phyloP scores from a whole-genome alignment of 1,140 invertebrate species.

The Drepana arcuata region DNA sequence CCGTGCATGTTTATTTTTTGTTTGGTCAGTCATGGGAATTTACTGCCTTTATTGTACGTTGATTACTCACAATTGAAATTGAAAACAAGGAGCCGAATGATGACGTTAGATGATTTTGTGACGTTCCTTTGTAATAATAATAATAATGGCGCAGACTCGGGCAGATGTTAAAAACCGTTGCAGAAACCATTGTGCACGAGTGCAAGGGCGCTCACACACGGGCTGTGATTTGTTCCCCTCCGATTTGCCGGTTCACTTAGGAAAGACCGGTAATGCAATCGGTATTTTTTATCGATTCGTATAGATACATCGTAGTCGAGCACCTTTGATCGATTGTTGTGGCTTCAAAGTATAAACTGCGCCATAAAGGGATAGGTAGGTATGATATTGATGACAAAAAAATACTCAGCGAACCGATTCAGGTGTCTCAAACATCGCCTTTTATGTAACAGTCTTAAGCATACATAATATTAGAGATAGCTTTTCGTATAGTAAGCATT shows the following conservation, averaged over 20 bases:
- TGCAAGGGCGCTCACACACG: slow-evolving; percentile 30
- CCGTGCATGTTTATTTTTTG: slow-evolving; percentile 19
- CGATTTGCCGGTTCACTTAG: slow-evolving; percentile 18
- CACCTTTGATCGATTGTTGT: too few relatives aligned
- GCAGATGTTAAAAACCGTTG: slow-evolving; percentile 68
- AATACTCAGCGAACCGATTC: too few relatives aligned
- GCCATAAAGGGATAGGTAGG: too few relatives aligned
- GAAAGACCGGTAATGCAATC: too few relatives aligned
- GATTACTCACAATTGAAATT: slow-evolving; percentile 8
- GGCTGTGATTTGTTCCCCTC: slow-evolving; percentile 45
- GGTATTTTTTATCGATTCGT: too few relatives aligned
- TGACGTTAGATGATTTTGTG: background rate
- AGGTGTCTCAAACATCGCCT: too few relatives aligned
- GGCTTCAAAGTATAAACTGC: too few relatives aligned
- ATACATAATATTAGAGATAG: too few relatives aligned
- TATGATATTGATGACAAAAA: too few relatives aligned
- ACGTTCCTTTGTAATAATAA: slow-evolving; percentile 21
- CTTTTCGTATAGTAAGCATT: too few relatives aligned
- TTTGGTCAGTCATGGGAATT: slow-evolving; percentile 32
- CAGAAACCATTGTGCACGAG: slow-evolving; percentile 47
- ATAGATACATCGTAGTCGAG: too few relatives aligned
- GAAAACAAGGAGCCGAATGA: background rate
- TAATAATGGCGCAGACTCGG: slow-evolving; percentile 8
- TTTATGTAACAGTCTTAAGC: too few relatives aligned
- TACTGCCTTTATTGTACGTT: slow-evolving; percentile 6